Percentiles rank a stretch among this genome's conserved stretches.
These are phyloP conservation scores for Paramacrobiotus metropolitanus DNA, from an alignment of 1,140 invertebrate species.

Conservation along the genomic window DNA sequence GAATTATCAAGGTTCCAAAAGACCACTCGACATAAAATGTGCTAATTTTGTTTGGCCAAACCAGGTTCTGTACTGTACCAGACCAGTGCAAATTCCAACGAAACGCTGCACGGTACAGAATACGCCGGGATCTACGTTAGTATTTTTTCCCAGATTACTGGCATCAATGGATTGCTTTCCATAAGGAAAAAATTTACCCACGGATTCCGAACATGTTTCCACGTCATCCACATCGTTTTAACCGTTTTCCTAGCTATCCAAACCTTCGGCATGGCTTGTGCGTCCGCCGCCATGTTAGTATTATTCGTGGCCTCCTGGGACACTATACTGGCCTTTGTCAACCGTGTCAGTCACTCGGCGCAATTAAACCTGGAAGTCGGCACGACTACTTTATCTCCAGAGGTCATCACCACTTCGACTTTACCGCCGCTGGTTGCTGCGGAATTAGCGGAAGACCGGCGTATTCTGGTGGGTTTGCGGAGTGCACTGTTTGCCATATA, in stretches of 20 bases:
- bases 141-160: background rate
- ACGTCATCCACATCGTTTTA: background rate
- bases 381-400: background rate
- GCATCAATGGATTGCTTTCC: background rate
- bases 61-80: background rate
- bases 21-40: too few species aligned
- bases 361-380: background rate
- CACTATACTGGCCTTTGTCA: background rate
- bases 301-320: background rate
- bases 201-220: background rate
- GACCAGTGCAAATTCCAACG: background rate
- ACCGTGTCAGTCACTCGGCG: background rate
- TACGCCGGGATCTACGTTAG: background rate
- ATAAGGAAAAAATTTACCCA: background rate
- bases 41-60: too few species aligned
- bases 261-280: background rate
- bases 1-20: too few species aligned
- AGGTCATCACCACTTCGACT: too few species aligned
- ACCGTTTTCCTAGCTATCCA: background rate
- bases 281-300: background rate
- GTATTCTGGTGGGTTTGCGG: background rate
- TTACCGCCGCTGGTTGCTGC: background rate
- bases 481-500: background rate
- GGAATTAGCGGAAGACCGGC: background rate
- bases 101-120: background rate